Conservation (phyloP, 2,797 vertebrate genomes). For the Sebastes trivittatus region DNA sequence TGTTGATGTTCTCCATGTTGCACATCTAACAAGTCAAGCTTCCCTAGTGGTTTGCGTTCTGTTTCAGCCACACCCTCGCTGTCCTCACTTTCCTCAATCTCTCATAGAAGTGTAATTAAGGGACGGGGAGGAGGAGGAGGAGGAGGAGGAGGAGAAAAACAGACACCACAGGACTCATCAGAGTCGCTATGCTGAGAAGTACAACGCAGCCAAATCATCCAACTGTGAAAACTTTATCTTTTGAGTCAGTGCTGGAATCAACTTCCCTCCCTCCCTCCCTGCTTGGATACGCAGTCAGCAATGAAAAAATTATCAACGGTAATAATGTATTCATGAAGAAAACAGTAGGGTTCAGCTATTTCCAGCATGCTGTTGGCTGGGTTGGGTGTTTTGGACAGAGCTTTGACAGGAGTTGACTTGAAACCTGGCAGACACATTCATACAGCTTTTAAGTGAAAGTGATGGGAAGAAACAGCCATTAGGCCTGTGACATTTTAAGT, state of each 20-base stretch:
- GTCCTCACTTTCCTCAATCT: slow-evolving; percentile 44
- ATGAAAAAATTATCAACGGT: slow-evolving; percentile 57
- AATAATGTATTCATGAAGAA: slow-evolving; percentile 46
- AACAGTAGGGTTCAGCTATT: slow-evolving; percentile 40
- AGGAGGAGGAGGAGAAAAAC: slow-evolving; percentile 41
- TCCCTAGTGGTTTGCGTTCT: slow-evolving; percentile 26
- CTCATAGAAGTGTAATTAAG: slow-evolving; percentile 67
- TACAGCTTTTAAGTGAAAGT: slow-evolving; percentile 21
- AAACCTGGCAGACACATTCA: slow-evolving; percentile 26
- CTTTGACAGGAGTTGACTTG: slow-evolving; percentile 29
- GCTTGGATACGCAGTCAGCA: not conserved
- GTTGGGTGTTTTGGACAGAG: slow-evolving; percentile 6
- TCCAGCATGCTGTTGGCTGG: slow-evolving; percentile 3
- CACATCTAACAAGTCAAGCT: slow-evolving; percentile 5
- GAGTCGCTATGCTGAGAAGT: slow-evolving; percentile 42
- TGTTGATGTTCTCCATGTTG: not conserved
- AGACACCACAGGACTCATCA: slow-evolving; percentile 47
- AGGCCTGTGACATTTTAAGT: slow-evolving; percentile 45
- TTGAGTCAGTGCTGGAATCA: slow-evolving; percentile 52
- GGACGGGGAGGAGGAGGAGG: slow-evolving; percentile 27
- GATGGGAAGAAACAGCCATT: slow-evolving; percentile 33
- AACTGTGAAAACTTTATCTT: slow-evolving; percentile 70
- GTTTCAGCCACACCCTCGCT: slow-evolving; percentile 63
- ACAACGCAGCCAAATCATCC: slow-evolving; percentile 58
- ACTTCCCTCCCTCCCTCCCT: slow-evolving; percentile 34